Evolutionary conservation across 2,113 vertebrate genomes (phyloP).

Genomic region (Burhinus bistriatus): DNA sequence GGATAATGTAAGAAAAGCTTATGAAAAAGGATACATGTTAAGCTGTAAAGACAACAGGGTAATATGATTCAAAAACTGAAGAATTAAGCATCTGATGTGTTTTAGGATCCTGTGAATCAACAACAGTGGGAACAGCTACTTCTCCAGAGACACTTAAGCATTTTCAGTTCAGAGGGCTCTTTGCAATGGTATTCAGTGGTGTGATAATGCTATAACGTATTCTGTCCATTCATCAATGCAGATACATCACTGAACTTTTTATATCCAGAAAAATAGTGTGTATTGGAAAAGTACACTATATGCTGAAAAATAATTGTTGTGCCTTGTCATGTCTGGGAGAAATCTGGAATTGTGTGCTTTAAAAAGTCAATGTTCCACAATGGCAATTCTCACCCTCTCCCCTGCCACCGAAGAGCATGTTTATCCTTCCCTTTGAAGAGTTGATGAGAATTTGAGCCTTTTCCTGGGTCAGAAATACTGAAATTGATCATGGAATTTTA

Average conservation of each 20-base stretch:
- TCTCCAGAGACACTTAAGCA: neutral
- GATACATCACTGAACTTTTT: neutral
- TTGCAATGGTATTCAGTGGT: fast-evolving
- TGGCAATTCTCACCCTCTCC: neutral
- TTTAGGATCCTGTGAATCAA: neutral
- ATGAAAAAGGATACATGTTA: neutral
- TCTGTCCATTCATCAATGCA: neutral
- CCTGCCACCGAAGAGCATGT: fast-evolving
- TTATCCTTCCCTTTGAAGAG: neutral
- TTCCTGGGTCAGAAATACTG: neutral
- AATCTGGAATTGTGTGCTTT: neutral
- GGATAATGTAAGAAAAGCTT: neutral
- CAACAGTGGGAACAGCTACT: neutral
- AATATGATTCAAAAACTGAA: neutral
- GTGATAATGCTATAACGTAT: fast-evolving
- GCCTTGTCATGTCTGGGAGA: neutral
- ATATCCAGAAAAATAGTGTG: neutral
- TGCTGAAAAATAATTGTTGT: neutral
- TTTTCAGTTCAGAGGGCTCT: neutral
- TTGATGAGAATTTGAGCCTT: neutral
- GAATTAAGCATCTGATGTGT: neutral
- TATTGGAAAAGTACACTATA: neutral
- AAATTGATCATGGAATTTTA: neutral
- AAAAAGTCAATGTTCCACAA: fast-evolving
- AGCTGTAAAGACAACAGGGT: neutral